Base-by-base conservation (phyloP, 2,113 vertebrate genomes). In the Alces alces region DNA sequence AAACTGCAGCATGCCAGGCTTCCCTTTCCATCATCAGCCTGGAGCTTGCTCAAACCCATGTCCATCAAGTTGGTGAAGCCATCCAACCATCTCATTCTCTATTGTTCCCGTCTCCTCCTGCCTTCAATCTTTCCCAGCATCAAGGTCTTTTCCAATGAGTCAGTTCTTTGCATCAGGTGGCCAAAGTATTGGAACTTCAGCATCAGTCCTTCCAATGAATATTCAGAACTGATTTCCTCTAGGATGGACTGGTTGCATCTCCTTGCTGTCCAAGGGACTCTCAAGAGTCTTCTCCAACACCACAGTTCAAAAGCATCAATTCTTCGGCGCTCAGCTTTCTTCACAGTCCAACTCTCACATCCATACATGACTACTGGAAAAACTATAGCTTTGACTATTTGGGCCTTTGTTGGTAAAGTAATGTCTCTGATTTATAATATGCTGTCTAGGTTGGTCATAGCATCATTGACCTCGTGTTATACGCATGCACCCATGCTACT, bases 381-480 rank as follows among this genome's bases (percentile, higher is more conserved):
- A 70, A 70, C n/a, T 70, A 36, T 70, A 39, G 19, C n/a, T 70
- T 70, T 36, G 10, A 36, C 19, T 36, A 23, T 23, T 23, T 23
- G 33, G 66, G 19, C 66, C n/a, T 70, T 36, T 70, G n/a, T 23
- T 0, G 0, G n/a, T 12, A 66, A 36, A 66, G 17, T 36, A 70
- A 23, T 70, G 66, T 39, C n/a, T 70, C 19, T 70, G 66, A 70
- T 70, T 70, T 39, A 70, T 70, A 39, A 23, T 36, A 36, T 6
- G n/a, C 66, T 23, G 2, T 36, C 5, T 70, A 23, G 36, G 64
- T 70, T 23, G 23, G n/a, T 70, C 66, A 70, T 39, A 23, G n/a
- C n/a, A 39, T 70, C n/a, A 70, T 12, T 60, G n/a, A 14, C 9
- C 1, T 1, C 36, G 3, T 21, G 13, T 7, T 30, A 5, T 4